A percentile compares a stretch with the other conserved stretches of the same genome.
Conservation (phyloP, 2,113 vertebrate genomes). For the Sciurus niger region DNA sequence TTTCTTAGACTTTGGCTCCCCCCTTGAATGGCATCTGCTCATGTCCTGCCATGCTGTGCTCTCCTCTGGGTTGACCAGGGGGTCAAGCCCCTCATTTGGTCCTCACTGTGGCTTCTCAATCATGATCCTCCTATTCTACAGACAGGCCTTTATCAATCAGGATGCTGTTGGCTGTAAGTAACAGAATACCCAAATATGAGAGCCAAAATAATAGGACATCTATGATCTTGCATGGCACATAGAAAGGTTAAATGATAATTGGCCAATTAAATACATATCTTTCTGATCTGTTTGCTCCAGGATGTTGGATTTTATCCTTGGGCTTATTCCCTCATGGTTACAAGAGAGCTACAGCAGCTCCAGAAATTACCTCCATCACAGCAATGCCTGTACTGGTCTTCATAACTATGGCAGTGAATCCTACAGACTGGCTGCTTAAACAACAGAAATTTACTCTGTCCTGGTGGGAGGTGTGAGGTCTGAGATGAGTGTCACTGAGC, state of each 20-base stretch:
- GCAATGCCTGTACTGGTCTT: neutral
- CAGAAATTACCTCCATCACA: neutral
- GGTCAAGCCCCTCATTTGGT: neutral
- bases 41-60: neutral
- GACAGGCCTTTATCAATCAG: neutral
- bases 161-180: neutral
- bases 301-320: neutral
- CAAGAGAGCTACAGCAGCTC: neutral
- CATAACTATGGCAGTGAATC: neutral
- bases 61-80: neutral
- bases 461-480: neutral
- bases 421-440: neutral
- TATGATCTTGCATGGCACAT: neutral
- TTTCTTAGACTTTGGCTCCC: constrained; percentile 21
- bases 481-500: neutral
- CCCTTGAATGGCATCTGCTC: neutral
- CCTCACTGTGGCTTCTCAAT: neutral
- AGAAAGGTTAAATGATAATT: neutral
- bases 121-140: neutral
- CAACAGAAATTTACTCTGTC: constrained; percentile 1
- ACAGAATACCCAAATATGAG: constrained; percentile 9
- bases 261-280: neutral
- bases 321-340: neutral
- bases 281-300: neutral
- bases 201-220: neutral